Conservation (phyloP, 2,113 vertebrate species). For the Sphyrna mokarran region DNA sequence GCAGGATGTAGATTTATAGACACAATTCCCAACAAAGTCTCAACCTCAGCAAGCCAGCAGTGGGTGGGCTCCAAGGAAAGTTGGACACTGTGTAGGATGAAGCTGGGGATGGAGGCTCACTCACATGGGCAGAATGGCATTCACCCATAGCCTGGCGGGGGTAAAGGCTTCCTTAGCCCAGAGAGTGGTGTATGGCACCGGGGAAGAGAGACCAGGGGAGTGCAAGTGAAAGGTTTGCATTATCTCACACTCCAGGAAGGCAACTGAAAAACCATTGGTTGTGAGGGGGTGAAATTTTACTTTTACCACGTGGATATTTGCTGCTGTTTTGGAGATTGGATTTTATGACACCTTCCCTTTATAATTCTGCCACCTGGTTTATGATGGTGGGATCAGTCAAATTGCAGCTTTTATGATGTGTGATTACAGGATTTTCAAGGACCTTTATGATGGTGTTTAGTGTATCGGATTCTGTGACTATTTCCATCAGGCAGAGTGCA, state of each 20-base stretch:
- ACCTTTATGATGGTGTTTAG: background rate
- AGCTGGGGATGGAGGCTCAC: too few relatives aligned
- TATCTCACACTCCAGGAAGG: background rate
- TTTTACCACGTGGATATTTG: background rate
- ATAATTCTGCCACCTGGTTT: background rate
- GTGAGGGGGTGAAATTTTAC: background rate
- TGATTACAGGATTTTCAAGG: background rate
- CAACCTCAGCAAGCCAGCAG: background rate
- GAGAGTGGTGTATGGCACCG: background rate
- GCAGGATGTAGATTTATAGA: background rate
- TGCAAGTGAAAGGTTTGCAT: background rate
- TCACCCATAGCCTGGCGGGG: too few relatives aligned
- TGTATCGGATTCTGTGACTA: background rate
- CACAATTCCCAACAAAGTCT: background rate
- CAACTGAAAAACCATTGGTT: background rate
- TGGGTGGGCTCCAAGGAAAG: background rate
- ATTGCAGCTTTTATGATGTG: background rate
- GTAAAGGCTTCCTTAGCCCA: background rate
- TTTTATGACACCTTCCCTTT: background rate
- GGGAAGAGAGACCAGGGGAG: background rate
- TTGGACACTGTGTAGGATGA: background rate
- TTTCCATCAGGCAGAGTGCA: background rate
- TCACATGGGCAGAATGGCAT: background rate
- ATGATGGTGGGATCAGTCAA: background rate
- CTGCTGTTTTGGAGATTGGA: background rate